phyloP scores from a whole-genome alignment of 2,113 vertebrate species.

The Colistium nudipinnis region DNA sequence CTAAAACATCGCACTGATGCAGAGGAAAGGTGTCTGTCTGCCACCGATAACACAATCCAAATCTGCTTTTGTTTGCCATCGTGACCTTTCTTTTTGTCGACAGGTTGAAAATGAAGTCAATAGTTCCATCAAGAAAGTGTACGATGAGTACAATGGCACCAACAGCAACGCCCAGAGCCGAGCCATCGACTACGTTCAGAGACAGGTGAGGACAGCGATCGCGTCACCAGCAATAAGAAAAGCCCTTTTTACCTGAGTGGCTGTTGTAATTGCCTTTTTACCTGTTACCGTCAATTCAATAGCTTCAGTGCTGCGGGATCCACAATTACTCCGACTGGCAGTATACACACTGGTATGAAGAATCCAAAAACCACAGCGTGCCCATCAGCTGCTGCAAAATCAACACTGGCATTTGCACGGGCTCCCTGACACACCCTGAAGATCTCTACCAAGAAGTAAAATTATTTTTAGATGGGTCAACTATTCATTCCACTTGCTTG shows the following conservation, averaged over 20 bases:
- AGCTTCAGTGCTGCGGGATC: conserved; percentile 96
- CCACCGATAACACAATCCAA: not conserved
- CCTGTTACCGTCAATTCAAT: conserved; percentile 2
- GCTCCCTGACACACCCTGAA: conserved; percentile 85
- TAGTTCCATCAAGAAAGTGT: conserved; percentile 90
- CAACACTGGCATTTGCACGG: conserved; percentile 86
- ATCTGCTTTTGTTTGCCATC: not conserved
- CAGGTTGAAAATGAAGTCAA: conserved; percentile 95
- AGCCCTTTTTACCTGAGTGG: not conserved
- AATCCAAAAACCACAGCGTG: conserved; percentile 93
- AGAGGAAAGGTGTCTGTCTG: not conserved
- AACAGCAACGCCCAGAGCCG: conserved; percentile 93
- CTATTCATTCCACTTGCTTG: not conserved
- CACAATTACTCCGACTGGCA: conserved; percentile 94
- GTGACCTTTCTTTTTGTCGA: not conserved
- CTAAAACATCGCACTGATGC: not conserved
- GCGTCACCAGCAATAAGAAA: not conserved
- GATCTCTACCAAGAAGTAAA: conserved; percentile 91
- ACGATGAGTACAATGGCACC: conserved; percentile 92
- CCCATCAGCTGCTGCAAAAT: conserved; percentile 93
- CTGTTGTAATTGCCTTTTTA: not conserved
- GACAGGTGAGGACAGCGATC: conserved; percentile 87
- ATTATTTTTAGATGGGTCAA: not conserved
- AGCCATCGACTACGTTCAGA: conserved; percentile 96
- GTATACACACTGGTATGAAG: conserved; percentile 90